These are phyloP conservation scores for Drosophila nikananu DNA, from an alignment of 1,140 invertebrate genomes.

Conservation along the genomic window DNA sequence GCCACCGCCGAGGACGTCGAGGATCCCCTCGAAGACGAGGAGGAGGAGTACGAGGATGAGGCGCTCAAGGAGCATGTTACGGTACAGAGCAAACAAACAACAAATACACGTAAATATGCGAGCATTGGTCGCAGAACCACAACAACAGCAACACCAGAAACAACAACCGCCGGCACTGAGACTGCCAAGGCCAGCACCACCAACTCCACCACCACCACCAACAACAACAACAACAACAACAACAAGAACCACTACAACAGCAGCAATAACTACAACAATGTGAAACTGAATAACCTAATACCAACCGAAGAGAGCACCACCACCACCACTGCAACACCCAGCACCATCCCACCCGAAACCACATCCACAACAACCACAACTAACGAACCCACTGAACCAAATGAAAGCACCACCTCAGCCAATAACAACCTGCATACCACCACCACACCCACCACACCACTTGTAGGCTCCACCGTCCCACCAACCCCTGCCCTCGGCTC, in stretches of 20 bases:
- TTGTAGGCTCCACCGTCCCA: constrained; percentile 46
- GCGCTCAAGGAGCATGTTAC: constrained; percentile 73
- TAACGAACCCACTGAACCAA: constrained; percentile 83
- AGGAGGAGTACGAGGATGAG: constrained; percentile 69
- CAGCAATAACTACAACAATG: constrained; percentile 58
- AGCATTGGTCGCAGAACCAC: constrained; percentile 80
- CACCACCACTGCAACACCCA: constrained; percentile 47
- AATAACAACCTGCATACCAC: constrained; percentile 79
- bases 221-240: constrained; percentile 42
- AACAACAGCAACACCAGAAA: constrained; percentile 69
- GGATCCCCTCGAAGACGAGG: constrained; percentile 43
- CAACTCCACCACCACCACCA: constrained; percentile 16
- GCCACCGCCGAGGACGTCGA: constrained; percentile 14
- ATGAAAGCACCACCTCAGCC: constrained; percentile 66
- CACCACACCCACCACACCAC: constrained; percentile 65
- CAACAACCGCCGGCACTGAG: constrained; percentile 78
- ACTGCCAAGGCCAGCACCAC: constrained; percentile 65
- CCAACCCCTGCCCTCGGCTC: constrained; percentile 40
- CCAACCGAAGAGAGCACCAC: constrained; percentile 46
- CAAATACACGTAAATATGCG: constrained; percentile 77
- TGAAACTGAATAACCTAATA: constrained; percentile 62
- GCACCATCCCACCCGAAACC: constrained; percentile 49
- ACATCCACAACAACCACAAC: constrained; percentile 44
- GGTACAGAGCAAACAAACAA: constrained; percentile 77
- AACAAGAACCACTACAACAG: constrained; percentile 51